These are phyloP conservation scores for Horisme vitalbata DNA, from an alignment of 2,888 invertebrate species.

Conservation along the genomic window DNA sequence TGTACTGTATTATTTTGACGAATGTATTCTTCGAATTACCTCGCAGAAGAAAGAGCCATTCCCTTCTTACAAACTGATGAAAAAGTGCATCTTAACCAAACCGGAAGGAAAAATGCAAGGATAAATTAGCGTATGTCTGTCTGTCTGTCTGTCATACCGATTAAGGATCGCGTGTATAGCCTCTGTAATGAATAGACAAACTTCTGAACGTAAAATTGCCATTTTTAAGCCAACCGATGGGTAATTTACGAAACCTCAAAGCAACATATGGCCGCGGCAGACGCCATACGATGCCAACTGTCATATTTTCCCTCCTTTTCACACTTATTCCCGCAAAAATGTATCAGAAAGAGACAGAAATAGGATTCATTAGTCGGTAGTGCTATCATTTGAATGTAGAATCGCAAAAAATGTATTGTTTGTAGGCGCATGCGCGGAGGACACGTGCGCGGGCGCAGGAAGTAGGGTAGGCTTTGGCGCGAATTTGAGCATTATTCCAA, in stretches of 20 bases:
- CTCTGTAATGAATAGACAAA: conserved; percentile 68
- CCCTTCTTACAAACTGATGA: too few species aligned
- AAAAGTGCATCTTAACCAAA: conserved; percentile 3
- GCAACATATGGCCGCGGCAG: conserved; percentile 78
- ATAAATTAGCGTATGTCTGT: conserved; percentile 5
- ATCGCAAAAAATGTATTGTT: conserved; percentile 77
- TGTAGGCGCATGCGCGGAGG: conserved; percentile 57
- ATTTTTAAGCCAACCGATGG: conserved; percentile 60
- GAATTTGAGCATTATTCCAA: conserved; percentile 68
- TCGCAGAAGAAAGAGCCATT: conserved; percentile 1
- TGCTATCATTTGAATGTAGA: conserved; percentile 74
- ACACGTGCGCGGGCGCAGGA: conserved; percentile 67
- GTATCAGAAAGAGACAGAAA: conserved; percentile 48
- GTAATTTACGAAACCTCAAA: conserved; percentile 80
- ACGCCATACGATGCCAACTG: conserved; percentile 78
- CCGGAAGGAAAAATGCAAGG: conserved; percentile 23
- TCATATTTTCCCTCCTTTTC: conserved; percentile 58
- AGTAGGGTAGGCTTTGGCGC: conserved; percentile 76
- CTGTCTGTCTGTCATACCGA: conserved; percentile 41
- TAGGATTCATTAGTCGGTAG: conserved; percentile 75
- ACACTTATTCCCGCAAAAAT: conserved; percentile 22
- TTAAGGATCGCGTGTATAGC: conserved; percentile 43
- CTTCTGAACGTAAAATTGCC: conserved; percentile 55
- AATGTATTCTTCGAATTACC: conserved; percentile 1
- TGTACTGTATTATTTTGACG: conserved; percentile 7